Percentiles rank a stretch among this genome's conserved stretches.
Conservation (phyloP, 1,140 invertebrate genomes). For the Dreissena rostriformis region DNA sequence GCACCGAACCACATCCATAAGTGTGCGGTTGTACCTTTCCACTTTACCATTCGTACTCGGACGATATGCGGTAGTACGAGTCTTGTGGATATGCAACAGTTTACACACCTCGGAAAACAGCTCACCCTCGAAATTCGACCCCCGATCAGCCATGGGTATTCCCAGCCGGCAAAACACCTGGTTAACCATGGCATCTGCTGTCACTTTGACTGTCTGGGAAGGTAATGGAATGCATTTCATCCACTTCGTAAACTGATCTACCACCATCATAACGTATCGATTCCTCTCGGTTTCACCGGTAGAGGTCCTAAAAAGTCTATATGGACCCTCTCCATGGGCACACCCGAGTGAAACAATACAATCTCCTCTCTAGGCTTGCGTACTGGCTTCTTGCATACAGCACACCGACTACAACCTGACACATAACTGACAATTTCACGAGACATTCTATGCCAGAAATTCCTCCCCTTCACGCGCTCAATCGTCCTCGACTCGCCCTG, state of each 20-base stretch:
- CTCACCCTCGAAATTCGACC: neutral
- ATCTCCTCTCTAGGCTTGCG: neutral
- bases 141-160: neutral
- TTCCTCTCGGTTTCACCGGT: neutral
- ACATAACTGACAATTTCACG: neutral
- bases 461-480: neutral
- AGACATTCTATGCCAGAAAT: neutral
- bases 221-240: neutral
- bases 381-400: neutral
- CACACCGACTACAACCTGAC: neutral
- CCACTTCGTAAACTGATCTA: constrained; percentile 15
- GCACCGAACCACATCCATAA: constrained; percentile 5
- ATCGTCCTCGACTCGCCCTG: neutral
- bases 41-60: neutral
- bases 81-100: neutral
- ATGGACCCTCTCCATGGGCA: neutral
- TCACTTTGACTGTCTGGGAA: neutral
- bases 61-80: neutral
- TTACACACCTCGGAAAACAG: neutral
- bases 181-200: neutral
- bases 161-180: neutral
- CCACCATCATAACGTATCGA: neutral
- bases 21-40: constrained; percentile 13
- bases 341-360: neutral
- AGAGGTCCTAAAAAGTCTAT: constrained; percentile 11